phyloP scores from a whole-genome alignment of 2,113 vertebrate genomes.

The Tapirus terrestris region DNA sequence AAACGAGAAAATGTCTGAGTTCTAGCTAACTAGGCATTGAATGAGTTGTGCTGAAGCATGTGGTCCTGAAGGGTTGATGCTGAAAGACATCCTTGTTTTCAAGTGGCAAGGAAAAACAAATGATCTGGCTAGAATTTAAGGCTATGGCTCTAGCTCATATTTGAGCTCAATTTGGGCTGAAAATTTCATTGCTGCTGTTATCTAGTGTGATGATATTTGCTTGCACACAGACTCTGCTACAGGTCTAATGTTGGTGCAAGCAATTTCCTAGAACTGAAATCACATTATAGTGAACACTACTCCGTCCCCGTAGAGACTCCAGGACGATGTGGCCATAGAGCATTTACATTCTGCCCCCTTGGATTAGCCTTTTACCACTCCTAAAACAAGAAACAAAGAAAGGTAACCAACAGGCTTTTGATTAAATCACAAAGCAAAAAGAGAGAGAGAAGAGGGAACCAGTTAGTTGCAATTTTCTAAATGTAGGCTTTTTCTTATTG shows the following conservation, averaged over 20 bases:
- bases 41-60: not conserved
- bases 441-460: not conserved
- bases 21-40: not conserved
- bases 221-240: not conserved
- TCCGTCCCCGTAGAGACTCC: not conserved
- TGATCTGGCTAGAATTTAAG: not conserved
- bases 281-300: not conserved
- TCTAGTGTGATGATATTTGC: not conserved
- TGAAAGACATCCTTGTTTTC: not conserved
- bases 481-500: not conserved
- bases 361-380: not conserved
- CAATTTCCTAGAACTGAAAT: not conserved
- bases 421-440: constrained; percentile 1
- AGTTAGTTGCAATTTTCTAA: not conserved
- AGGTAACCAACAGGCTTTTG: not conserved
- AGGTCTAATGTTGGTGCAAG: not conserved
- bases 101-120: not conserved
- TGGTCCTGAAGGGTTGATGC: not conserved
- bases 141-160: not conserved
- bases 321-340: not conserved
- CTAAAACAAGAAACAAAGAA: constrained; percentile 5
- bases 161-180: not conserved
- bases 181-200: not conserved
- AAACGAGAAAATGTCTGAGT: constrained; percentile 1
- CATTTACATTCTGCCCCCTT: not conserved